Conservation (phyloP, 2,113 vertebrate species). For the Dicrurus megarhynchus region DNA sequence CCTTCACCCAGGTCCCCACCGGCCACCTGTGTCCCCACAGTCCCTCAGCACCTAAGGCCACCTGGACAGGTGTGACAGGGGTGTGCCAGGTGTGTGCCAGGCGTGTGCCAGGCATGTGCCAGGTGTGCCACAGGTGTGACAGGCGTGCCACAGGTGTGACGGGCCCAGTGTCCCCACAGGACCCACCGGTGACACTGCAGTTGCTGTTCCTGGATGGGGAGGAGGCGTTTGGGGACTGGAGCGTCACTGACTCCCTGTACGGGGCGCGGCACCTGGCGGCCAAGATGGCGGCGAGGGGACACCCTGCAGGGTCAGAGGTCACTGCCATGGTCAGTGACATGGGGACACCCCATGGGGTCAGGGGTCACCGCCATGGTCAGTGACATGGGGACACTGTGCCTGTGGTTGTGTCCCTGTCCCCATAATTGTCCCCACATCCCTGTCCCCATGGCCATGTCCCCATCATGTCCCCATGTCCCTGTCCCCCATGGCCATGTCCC, state of each 20-base stretch:
- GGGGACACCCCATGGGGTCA: conserved; percentile 65
- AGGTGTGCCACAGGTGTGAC: not conserved
- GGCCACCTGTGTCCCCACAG: not conserved
- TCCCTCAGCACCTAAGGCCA: not conserved
- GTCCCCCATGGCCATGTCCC: not conserved
- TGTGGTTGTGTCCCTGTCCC: not conserved
- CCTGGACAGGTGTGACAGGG: not conserved
- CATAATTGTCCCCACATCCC: not conserved
- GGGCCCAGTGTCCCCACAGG: not conserved
- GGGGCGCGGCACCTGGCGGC: conserved; percentile 86
- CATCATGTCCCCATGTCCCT: not conserved
- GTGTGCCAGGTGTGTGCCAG: not conserved
- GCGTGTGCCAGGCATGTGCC: too few species aligned
- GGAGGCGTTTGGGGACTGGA: conserved; percentile 87
- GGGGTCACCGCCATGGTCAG: not conserved
- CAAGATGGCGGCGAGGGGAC: conserved; percentile 73
- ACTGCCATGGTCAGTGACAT: not conserved
- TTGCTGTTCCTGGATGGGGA: conserved; percentile 90
- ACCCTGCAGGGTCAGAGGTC: conserved; percentile 38
- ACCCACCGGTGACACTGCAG: conserved; percentile 76
- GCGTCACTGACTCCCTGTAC: conserved; percentile 84
- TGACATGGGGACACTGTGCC: not conserved
- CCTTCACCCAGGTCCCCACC: not conserved
- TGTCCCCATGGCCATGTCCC: not conserved
- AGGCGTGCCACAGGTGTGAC: not conserved